Evolutionary conservation across 2,888 invertebrate species (phyloP).

Genomic region (Rotaria sp.): DNA sequence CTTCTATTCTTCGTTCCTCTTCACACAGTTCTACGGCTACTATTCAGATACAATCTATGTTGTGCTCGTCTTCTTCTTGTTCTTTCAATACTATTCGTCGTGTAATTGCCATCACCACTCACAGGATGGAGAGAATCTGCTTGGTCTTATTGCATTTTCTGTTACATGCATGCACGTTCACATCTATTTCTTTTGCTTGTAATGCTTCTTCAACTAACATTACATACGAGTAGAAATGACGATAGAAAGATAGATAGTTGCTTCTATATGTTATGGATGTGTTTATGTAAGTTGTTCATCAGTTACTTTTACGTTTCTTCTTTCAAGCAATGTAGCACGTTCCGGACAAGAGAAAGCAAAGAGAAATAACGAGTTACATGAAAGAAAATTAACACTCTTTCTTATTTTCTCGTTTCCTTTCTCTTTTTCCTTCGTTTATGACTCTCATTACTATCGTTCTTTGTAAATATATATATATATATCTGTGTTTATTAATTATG

Average conservation of each 20-base stretch:
- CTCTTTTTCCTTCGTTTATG: neutral
- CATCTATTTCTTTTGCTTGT: neutral
- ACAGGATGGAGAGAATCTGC: neutral
- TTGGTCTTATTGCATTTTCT: neutral
- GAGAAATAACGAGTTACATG: neutral
- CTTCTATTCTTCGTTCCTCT: neutral
- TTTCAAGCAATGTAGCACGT: neutral
- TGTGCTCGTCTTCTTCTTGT: neutral
- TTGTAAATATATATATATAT: neutral
- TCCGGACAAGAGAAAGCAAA: neutral
- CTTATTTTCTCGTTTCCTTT: neutral
- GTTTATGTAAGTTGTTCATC: neutral
- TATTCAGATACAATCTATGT: neutral
- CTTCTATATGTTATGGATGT: neutral
- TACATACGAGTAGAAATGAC: neutral
- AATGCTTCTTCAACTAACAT: neutral
- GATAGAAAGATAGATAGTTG: neutral
- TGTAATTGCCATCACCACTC: neutral
- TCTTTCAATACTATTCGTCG: neutral
- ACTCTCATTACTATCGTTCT: neutral
- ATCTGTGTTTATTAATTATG: neutral
- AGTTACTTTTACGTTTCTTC: neutral
- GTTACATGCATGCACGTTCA: constrained; percentile 2
- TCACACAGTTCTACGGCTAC: neutral
- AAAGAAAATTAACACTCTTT: neutral